Conservation (phyloP, 2,888 invertebrate genomes). For the Mythimna vitellina region DNA sequence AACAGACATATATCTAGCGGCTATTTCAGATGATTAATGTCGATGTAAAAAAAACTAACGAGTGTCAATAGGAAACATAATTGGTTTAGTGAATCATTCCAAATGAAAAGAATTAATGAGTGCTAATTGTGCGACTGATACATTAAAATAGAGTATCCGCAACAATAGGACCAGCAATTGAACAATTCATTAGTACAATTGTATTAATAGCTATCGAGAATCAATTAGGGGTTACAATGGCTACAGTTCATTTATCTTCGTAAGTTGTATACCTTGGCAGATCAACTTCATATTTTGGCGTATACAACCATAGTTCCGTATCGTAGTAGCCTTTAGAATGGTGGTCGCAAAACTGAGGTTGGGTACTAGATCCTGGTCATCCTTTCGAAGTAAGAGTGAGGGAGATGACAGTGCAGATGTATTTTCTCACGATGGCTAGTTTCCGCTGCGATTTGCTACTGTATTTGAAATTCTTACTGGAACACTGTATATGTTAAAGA, state of each 20-base stretch:
- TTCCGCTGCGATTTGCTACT: no score
- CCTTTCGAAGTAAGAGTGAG: no score
- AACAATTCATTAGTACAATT: conserved; percentile 28
- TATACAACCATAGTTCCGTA: not conserved
- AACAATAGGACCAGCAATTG: conserved; percentile 32
- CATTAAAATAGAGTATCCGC: not conserved
- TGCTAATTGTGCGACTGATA: conserved; percentile 29
- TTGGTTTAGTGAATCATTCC: conserved; percentile 28
- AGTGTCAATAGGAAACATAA: conserved; percentile 6
- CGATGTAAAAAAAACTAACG: no score
- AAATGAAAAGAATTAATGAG: conserved; percentile 42
- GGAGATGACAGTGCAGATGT: no score
- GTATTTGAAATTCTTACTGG: no score
- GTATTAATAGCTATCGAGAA: conserved; percentile 29
- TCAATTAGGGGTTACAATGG: conserved; percentile 29
- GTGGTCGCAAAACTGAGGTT: not conserved
- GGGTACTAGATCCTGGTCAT: no score
- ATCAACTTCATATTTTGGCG: not conserved
- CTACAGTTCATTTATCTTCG: not conserved
- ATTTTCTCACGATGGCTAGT: no score
- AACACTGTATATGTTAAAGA: no score
- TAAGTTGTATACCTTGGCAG: not conserved
- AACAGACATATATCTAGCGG: no score
- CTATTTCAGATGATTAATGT: no score
- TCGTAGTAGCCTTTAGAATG: not conserved